A percentile compares a stretch with the other conserved stretches of the same genome.
Conservation (phyloP, 2,797 vertebrate species). For the Sternarchorhynchus goeldii region DNA sequence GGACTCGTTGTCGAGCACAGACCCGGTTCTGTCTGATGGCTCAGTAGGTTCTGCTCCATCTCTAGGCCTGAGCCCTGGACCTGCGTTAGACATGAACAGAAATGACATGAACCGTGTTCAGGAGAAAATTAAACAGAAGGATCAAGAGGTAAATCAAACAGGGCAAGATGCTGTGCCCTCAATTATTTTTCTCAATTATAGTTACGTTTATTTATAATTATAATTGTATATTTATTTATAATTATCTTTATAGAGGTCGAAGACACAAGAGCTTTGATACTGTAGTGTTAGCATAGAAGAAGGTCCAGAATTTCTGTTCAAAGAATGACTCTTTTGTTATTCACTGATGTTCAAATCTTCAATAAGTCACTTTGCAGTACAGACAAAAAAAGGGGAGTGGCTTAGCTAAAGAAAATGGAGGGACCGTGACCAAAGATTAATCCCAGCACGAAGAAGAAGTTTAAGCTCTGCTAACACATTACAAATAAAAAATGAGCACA, state of each 20-base stretch:
- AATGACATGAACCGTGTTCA: slow-evolving; percentile 79
- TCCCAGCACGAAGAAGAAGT: no score
- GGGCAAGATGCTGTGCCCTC: neutral
- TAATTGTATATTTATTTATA: no score
- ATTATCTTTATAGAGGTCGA: neutral
- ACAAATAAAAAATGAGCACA: no score
- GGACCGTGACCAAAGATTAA: no score
- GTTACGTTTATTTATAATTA: neutral
- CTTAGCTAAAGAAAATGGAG: no score
- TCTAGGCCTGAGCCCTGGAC: slow-evolving; percentile 73
- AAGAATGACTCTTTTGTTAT: no score
- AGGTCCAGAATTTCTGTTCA: no score
- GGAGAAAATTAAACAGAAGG: slow-evolving; percentile 82
- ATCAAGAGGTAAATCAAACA: slow-evolving; percentile 75
- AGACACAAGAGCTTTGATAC: neutral
- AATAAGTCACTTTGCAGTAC: no score
- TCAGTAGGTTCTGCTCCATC: slow-evolving; percentile 76
- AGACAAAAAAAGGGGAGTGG: no score
- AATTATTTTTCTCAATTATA: neutral
- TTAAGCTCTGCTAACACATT: no score
- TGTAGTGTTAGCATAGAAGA: no score
- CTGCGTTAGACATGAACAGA: slow-evolving; percentile 77
- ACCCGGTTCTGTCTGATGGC: slow-evolving; percentile 76
- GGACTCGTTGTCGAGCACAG: slow-evolving; percentile 74
- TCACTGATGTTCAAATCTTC: no score